Evolutionary conservation across 1,140 invertebrate genomes (phyloP).

Genomic region (Mactra quadrangularis): DNA sequence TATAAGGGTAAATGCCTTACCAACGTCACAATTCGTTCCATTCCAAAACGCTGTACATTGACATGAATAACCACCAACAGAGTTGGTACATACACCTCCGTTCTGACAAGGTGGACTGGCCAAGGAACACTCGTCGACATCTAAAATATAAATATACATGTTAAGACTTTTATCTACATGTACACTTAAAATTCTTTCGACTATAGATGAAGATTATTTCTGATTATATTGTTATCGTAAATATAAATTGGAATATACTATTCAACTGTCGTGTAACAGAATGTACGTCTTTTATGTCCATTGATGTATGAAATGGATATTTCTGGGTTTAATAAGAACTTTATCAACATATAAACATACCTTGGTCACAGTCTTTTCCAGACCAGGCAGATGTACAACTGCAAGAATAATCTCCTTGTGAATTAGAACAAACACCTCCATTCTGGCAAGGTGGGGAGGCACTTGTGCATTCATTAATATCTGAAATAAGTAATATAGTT

Average conservation of each 20-base stretch:
- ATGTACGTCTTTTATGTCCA: no score
- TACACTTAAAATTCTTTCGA: no score
- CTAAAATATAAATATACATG: no score
- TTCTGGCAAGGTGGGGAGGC: slow-evolving; percentile 62
- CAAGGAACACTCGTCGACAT: neutral
- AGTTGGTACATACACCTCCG: neutral
- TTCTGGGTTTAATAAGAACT: no score
- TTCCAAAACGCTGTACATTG: neutral
- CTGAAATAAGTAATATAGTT: neutral
- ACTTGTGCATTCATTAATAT: slow-evolving; percentile 45
- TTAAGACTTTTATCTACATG: no score
- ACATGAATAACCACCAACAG: neutral
- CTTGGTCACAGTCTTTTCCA: neutral
- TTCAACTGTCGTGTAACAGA: no score
- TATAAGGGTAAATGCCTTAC: neutral
- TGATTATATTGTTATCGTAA: no score
- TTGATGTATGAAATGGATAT: no score
- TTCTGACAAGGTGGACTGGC: neutral
- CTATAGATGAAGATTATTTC: no score
- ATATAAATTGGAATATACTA: no score
- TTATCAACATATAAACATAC: no score
- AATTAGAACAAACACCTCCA: slow-evolving; percentile 61
- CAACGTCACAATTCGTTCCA: neutral
- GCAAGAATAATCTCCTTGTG: neutral
- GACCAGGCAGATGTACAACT: neutral